These are phyloP conservation scores for Rhabdophis nuchalis DNA, from an alignment of 2,797 vertebrate genomes.

Conservation along the genomic window DNA sequence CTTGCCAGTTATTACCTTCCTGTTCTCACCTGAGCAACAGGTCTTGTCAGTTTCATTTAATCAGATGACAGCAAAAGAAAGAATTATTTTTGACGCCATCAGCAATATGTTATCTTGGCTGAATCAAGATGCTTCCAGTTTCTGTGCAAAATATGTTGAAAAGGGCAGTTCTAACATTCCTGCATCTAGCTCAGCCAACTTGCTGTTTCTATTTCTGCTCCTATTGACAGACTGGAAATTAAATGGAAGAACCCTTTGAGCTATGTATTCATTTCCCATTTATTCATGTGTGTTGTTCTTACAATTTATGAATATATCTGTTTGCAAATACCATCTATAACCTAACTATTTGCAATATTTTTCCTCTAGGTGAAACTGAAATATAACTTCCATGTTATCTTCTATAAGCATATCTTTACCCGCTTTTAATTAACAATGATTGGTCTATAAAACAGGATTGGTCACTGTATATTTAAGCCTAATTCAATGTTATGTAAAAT, in stretches of 20 bases:
- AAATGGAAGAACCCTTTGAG: not conserved
- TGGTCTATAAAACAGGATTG: not conserved
- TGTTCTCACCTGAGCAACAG: not conserved
- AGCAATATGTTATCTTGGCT: not conserved
- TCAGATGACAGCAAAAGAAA: not conserved
- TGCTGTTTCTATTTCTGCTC: too few relatives aligned
- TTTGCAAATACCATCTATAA: not conserved
- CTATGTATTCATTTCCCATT: not conserved
- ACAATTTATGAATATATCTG: not conserved
- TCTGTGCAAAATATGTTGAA: not conserved
- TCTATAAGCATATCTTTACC: not conserved
- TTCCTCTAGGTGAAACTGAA: not conserved
- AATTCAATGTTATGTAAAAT: not conserved
- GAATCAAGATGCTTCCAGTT: not conserved
- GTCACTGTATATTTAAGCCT: not conserved
- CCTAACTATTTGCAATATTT: not conserved
- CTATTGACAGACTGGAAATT: not conserved
- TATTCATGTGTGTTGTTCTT: not conserved
- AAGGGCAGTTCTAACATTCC: not conserved
- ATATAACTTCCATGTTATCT: not conserved
- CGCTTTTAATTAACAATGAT: not conserved
- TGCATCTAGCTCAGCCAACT: not conserved
- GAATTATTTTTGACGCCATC: not conserved
- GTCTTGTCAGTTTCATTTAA: conserved; percentile 12
- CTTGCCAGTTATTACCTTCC: not conserved